phyloP scores from a whole-genome alignment of 2,113 vertebrate species.

The Tretioscincus oriximinensis region DNA sequence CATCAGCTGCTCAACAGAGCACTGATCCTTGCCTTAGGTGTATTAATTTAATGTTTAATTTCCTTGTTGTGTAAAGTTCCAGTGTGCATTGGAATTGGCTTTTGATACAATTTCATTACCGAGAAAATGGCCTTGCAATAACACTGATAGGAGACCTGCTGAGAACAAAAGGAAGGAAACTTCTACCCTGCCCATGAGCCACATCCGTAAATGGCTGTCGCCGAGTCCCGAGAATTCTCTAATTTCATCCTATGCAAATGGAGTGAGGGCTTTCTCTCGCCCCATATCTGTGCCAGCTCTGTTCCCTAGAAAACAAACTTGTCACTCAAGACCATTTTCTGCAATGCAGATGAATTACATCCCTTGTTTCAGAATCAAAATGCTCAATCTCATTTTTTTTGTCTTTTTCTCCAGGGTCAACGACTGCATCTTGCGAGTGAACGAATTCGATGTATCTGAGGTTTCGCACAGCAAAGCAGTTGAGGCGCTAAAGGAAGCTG shows the following conservation, averaged over 20 bases:
- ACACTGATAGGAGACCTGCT: neutral
- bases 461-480: slow-evolving; percentile 95
- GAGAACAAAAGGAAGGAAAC: neutral
- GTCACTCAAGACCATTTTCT: neutral
- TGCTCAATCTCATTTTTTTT: neutral
- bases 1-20: neutral
- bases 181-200: neutral
- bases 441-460: slow-evolving; percentile 90
- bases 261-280: too few relatives aligned
- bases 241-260: neutral
- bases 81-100: neutral
- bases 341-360: neutral
- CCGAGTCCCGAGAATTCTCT: neutral
- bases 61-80: slow-evolving; percentile 1
- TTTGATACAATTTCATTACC: neutral
- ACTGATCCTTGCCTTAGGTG: neutral
- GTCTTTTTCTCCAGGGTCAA: slow-evolving; percentile 81
- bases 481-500: slow-evolving; percentile 93
- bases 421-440: slow-evolving; percentile 95
- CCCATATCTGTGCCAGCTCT: neutral
- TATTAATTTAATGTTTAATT: slow-evolving; percentile 9
- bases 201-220: neutral
- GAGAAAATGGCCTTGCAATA: neutral
- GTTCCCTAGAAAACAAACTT: neutral
- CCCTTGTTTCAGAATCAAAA: neutral